These are phyloP conservation scores for Acrobasis suavella DNA, from an alignment of 2,888 invertebrate genomes.

Conservation along the genomic window DNA sequence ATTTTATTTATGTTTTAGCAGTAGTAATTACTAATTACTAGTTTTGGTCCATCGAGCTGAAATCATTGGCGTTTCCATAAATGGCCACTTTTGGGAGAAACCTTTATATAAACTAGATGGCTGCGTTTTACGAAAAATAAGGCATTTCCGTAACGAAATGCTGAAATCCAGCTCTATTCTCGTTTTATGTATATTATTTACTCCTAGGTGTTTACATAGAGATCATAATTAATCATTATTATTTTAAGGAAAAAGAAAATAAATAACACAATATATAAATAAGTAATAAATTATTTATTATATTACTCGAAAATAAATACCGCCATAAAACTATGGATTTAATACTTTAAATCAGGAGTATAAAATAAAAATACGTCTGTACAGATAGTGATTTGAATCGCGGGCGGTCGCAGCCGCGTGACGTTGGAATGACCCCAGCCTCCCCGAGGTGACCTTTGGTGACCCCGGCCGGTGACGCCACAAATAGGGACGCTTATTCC, in stretches of 20 bases:
- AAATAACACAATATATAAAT: conserved; percentile 50
- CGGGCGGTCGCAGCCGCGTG: conserved; percentile 47
- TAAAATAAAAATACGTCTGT: conserved; percentile 72
- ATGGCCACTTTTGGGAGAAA: no score
- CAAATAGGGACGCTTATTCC: conserved; percentile 70
- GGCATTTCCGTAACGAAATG: no score
- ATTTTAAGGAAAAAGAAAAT: conserved; percentile 19
- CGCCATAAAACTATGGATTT: conserved; percentile 75
- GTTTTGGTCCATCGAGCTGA: no score
- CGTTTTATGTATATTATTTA: no score
- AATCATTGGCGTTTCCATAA: no score
- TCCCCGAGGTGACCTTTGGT: not conserved
- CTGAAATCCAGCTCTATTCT: no score
- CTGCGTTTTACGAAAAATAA: no score
- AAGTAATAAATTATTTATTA: conserved; percentile 76
- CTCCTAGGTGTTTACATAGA: not conserved
- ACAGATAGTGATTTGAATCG: conserved; percentile 59
- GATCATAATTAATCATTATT: not conserved
- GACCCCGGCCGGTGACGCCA: conserved; percentile 9
- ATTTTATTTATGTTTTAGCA: no score
- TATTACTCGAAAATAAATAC: conserved; percentile 79
- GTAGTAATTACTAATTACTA: no score
- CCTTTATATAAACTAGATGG: no score
- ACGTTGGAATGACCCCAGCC: conserved; percentile 20
- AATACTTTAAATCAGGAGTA: conserved; percentile 76